Evolutionary conservation across 2,113 vertebrate species (phyloP), one percentile per base, ranked within the genome.

Genomic region (Lepus americanus): DNA sequence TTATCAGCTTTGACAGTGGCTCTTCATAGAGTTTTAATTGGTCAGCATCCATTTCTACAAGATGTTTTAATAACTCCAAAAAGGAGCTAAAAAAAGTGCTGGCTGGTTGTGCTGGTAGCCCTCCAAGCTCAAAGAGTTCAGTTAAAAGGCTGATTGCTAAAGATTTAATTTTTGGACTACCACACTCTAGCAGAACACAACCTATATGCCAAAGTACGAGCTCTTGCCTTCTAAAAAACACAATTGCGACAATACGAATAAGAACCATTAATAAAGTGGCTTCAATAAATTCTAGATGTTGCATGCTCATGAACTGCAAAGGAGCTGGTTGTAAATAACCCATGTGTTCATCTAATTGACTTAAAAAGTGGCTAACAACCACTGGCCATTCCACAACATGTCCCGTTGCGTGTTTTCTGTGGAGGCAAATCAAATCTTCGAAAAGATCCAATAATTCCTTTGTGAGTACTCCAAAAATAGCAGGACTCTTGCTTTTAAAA

Each of bases 21-120:
- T 98, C 98, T 70, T 98, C 99, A 64, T 98, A 99, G 9, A 98
- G 92, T 66, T 97, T 85, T 3, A 98, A 93, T 33, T 99, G 98
- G 36, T 97, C 97, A 80, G 14, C 33, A 92, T 98, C 95, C 90
- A 98, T 98, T 92, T 97, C 96, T 87, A 96, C 88, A 70, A 98
- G 83, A 69, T 95, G 97, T 25, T 99, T 98, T 36, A 99, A 94
- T 87, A 99, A 83, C 90, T 98, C 98, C 74, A 99, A 98, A 98
- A 99, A 98, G 13, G 98, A 98, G 6, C 94, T 83, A 94, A 99
- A 99, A 95, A 99, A 99, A 79, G 97, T 87, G 85, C 98, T 98
- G 59, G 98, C 98, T 69, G 98, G 95, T 69, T 98, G 98, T 92
- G 99, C 98, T 0, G 99, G 99, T 89, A 99, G 98, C 16, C 99